Conservation (phyloP, 2,797 vertebrate species). For the Protonibea diacanthus region DNA sequence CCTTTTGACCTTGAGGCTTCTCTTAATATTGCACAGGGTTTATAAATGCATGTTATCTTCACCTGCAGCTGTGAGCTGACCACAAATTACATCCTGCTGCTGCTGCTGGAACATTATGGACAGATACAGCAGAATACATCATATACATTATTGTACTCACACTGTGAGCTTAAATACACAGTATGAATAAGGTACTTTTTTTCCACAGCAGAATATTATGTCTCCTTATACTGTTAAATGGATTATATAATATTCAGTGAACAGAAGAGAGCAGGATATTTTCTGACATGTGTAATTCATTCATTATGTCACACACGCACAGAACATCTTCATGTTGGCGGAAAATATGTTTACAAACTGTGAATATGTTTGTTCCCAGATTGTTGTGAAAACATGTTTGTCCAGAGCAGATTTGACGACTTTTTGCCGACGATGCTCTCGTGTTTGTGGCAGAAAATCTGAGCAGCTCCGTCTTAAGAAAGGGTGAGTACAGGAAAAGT, state of each 20-base stretch:
- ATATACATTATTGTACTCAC: neutral
- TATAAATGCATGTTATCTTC: conserved; percentile 29
- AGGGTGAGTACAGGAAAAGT: too few species aligned
- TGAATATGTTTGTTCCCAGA: neutral
- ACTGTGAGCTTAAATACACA: too few species aligned
- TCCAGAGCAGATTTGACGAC: neutral
- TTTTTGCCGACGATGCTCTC: neutral
- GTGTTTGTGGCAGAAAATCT: neutral
- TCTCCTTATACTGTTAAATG: neutral
- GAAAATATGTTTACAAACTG: neutral
- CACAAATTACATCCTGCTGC: conserved; percentile 19
- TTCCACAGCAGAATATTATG: too few species aligned
- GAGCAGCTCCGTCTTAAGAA: neutral
- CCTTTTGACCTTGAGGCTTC: neutral
- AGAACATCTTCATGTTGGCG: too few species aligned
- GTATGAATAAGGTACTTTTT: neutral
- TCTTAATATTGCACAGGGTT: neutral
- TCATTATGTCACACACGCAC: too few species aligned
- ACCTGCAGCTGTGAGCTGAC: conserved; percentile 36
- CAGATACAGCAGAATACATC: neutral
- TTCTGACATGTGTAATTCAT: neutral
- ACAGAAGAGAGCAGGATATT: neutral
- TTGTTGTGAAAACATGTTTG: neutral
- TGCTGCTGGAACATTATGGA: neutral
- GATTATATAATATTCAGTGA: too few species aligned